These are phyloP conservation scores for Dolichopus griseipennis DNA, from an alignment of 2,888 invertebrate species.

Conservation along the genomic window DNA sequence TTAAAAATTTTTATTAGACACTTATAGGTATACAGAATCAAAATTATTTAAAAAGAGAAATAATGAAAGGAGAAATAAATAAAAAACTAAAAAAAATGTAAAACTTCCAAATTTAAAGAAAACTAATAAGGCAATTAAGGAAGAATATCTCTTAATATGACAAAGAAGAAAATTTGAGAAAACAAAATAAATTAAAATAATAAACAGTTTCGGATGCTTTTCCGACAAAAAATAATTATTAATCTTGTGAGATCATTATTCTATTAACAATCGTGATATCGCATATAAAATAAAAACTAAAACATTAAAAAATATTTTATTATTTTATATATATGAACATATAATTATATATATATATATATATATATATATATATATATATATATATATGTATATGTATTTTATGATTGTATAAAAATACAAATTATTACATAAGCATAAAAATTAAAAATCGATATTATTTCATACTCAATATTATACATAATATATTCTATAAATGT, in stretches of 20 bases:
- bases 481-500: background rate
- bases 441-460: background rate
- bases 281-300: background rate
- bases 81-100: background rate
- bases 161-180: background rate
- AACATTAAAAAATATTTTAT: background rate
- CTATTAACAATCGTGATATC: background rate
- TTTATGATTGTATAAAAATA: background rate
- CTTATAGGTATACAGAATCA: too few relatives aligned
- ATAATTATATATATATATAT: background rate
- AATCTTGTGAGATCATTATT: conserved; percentile 2
- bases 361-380: background rate
- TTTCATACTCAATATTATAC: background rate
- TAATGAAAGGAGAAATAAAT: background rate
- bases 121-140: background rate
- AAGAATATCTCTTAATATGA: background rate
- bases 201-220: background rate
- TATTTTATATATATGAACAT: background rate
- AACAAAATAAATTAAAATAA: background rate
- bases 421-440: background rate
- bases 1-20: too few relatives aligned
- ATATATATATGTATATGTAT: background rate
- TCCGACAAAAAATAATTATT: background rate
- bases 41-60: background rate
- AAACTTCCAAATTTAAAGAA: background rate